Conservation (phyloP, 2,888 invertebrate species). For the Tribolium freemani region DNA sequence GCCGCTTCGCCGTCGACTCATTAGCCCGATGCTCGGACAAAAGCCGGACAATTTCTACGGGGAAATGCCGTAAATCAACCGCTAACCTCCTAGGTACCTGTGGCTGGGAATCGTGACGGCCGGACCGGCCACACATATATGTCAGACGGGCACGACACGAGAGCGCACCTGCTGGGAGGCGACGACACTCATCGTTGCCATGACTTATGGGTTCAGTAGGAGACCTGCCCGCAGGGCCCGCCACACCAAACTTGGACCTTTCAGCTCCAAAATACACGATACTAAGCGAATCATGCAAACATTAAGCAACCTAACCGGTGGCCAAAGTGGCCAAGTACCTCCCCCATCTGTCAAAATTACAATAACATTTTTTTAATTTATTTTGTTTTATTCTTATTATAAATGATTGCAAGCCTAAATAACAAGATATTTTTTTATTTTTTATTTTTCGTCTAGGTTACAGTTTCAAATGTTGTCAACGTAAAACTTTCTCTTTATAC, state of each 20-base stretch:
- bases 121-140: conserved; percentile 60
- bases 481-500: too few species aligned
- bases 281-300: background rate
- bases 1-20: conserved; percentile 54
- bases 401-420: too few species aligned
- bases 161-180: conserved; percentile 63
- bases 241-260: conserved; percentile 14
- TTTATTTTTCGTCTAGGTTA: too few species aligned
- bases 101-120: conserved; percentile 56
- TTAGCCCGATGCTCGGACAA: conserved; percentile 36
- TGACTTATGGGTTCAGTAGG: conserved; percentile 53
- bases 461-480: too few species aligned
- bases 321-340: too few species aligned
- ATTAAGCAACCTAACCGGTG: too few species aligned
- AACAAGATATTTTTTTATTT: too few species aligned
- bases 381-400: too few species aligned
- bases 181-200: conserved; percentile 58
- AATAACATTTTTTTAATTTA: too few species aligned
- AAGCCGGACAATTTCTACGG: conserved; percentile 24
- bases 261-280: background rate
- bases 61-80: conserved; percentile 37
- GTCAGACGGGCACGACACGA: conserved; percentile 59
- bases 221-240: background rate
- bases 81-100: conserved; percentile 35
- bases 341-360: too few species aligned